Evolutionary conservation across 2,797 vertebrate species (phyloP).

Genomic region (Parambassis ranga): DNA sequence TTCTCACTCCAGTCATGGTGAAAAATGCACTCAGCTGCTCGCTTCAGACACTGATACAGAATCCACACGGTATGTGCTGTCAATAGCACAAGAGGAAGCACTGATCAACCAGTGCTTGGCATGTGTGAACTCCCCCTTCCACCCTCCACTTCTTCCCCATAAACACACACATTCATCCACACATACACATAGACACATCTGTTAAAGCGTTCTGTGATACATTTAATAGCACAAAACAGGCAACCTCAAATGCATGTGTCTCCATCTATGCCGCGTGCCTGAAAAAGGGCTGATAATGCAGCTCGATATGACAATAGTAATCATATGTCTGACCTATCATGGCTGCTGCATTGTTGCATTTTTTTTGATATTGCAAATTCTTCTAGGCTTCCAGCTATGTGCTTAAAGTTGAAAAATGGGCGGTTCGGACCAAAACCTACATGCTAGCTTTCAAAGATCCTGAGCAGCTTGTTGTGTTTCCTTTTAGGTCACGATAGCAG

Average conservation of each 20-base stretch:
- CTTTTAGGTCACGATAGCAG: no score
- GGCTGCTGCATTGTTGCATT: no score
- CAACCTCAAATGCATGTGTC: background rate
- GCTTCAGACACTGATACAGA: background rate
- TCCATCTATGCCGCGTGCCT: no score
- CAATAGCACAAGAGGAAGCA: slow-evolving; percentile 42
- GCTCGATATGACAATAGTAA: no score
- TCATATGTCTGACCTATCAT: no score
- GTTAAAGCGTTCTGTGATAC: background rate
- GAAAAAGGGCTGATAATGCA: no score
- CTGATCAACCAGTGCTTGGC: slow-evolving; percentile 28
- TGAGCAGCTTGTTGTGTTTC: no score
- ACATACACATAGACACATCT: background rate
- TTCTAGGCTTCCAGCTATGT: no score
- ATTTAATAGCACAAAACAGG: background rate
- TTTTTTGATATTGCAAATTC: no score
- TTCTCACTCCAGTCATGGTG: slow-evolving; percentile 30
- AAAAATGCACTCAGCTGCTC: slow-evolving; percentile 1
- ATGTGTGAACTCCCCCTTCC: slow-evolving; percentile 31
- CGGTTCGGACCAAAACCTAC: no score
- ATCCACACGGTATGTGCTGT: background rate
- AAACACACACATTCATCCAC: background rate
- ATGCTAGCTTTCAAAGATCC: no score
- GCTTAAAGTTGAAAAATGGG: no score
- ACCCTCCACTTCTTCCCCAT: background rate